Evolutionary conservation across 2,888 invertebrate species (phyloP).

Genomic region (Prosopocoilus inquinatus): DNA sequence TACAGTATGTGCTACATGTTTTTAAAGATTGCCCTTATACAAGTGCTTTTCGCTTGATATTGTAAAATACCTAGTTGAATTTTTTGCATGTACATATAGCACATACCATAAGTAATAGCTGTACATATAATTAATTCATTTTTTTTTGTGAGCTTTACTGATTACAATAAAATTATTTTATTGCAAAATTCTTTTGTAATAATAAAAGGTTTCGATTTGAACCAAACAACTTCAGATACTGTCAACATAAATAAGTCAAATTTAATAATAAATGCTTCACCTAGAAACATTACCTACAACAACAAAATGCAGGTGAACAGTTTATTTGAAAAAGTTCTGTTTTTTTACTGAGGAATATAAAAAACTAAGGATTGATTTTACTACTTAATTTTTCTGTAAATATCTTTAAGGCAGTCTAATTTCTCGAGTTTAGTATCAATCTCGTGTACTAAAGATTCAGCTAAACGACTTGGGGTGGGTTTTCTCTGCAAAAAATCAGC

Average conservation of each 20-base stretch:
- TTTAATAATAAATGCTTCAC: too few relatives aligned
- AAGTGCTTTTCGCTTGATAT: not conserved
- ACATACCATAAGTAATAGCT: slow-evolving; percentile 3
- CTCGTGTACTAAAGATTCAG: slow-evolving; percentile 75
- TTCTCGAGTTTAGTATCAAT: slow-evolving; percentile 54
- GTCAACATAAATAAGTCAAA: too few relatives aligned
- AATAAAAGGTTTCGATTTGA: not conserved
- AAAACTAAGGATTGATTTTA: not conserved
- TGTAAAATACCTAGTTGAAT: not conserved
- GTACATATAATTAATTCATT: not conserved
- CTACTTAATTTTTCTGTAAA: slow-evolving; percentile 12
- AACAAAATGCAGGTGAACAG: too few relatives aligned
- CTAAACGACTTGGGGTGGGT: slow-evolving; percentile 74
- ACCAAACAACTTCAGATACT: too few relatives aligned
- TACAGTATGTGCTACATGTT: slow-evolving; percentile 2
- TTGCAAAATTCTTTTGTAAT: slow-evolving; percentile 4
- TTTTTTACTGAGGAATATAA: too few relatives aligned
- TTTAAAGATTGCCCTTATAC: not conserved
- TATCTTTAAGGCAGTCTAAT: slow-evolving; percentile 11
- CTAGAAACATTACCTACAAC: too few relatives aligned
- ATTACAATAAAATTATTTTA: not conserved
- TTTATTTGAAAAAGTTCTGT: too few relatives aligned
- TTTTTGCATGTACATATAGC: slow-evolving; percentile 1
- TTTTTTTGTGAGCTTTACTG: slow-evolving; percentile 4
- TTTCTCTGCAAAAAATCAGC: slow-evolving; percentile 75